Conservation (phyloP, 2,888 invertebrate species). For the Heliconius aoede region DNA sequence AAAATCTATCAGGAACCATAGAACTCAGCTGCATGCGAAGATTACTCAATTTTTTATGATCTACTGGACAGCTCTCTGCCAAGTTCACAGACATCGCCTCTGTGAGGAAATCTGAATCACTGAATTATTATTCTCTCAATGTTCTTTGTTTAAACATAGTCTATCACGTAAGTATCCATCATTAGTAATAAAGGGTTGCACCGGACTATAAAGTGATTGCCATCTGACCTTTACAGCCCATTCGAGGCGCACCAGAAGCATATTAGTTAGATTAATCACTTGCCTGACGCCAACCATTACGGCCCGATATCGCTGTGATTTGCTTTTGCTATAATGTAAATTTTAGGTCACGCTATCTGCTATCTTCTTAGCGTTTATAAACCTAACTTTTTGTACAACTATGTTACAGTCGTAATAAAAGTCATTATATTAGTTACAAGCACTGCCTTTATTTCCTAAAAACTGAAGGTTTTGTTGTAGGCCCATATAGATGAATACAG, state of each 20-base stretch:
- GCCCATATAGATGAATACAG: too few species aligned
- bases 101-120: too few species aligned
- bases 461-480: too few species aligned
- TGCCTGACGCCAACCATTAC: conserved; percentile 40
- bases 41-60: too few species aligned
- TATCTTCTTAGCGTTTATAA: conserved; percentile 3
- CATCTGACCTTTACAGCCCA: conserved; percentile 41
- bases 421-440: too few species aligned
- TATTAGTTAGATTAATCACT: conserved; percentile 42
- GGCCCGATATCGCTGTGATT: conserved; percentile 38
- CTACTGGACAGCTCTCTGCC: too few species aligned
- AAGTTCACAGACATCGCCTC: too few species aligned
- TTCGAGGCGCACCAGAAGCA: conserved; percentile 37
- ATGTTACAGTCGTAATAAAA: not conserved
- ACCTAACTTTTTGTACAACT: not conserved
- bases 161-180: not conserved
- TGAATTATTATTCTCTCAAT: not conserved
- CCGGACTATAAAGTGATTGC: conserved; percentile 36
- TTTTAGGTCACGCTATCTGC: conserved; percentile 32
- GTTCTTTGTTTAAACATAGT: not conserved
- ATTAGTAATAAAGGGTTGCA: conserved; percentile 13
- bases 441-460: not conserved
- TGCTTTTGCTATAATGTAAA: conserved; percentile 27
- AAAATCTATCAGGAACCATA: too few species aligned
- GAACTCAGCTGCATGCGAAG: too few species aligned